Conservation (phyloP, 2,797 vertebrate genomes). For the Rhinogobio ventralis region DNA sequence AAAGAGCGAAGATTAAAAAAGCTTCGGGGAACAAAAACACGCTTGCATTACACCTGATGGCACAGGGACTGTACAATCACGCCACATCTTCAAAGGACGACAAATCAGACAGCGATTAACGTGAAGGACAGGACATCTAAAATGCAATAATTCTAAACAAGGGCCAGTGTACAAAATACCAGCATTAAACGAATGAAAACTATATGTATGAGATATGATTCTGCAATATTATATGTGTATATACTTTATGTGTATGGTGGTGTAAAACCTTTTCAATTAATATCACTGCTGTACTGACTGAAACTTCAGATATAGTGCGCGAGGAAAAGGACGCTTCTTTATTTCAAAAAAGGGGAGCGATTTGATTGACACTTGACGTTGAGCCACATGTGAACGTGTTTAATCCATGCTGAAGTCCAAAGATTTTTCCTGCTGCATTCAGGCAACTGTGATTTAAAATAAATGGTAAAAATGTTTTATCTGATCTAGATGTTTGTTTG, state of each 20-base stretch:
- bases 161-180: conserved; percentile 89
- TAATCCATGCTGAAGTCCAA: conserved; percentile 91
- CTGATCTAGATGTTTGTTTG: conserved; percentile 65
- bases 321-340: conserved; percentile 43
- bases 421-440: conserved; percentile 91
- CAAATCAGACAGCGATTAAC: conserved; percentile 90
- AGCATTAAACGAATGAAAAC: conserved; percentile 82
- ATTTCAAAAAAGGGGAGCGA: conserved; percentile 69
- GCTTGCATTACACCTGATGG: conserved; percentile 88
- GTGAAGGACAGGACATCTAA: conserved; percentile 56
- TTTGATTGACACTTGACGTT: conserved; percentile 75
- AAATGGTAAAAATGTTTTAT: conserved; percentile 77
- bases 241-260: conserved; percentile 82
- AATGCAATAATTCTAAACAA: conserved; percentile 86
- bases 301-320: conserved; percentile 70
- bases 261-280: conserved; percentile 75
- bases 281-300: conserved; percentile 64
- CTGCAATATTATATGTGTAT: conserved; percentile 83
- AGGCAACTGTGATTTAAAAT: conserved; percentile 85
- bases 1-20: conserved; percentile 93
- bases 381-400: conserved; percentile 54
- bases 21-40: conserved; percentile 85
- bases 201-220: conserved; percentile 76
- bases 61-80: conserved; percentile 92
- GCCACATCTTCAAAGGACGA: conserved; percentile 82